Evolutionary conservation across 2,888 invertebrate species (phyloP), one percentile per base, ranked within the genome.

Genomic region (Drosophila formosana): DNA sequence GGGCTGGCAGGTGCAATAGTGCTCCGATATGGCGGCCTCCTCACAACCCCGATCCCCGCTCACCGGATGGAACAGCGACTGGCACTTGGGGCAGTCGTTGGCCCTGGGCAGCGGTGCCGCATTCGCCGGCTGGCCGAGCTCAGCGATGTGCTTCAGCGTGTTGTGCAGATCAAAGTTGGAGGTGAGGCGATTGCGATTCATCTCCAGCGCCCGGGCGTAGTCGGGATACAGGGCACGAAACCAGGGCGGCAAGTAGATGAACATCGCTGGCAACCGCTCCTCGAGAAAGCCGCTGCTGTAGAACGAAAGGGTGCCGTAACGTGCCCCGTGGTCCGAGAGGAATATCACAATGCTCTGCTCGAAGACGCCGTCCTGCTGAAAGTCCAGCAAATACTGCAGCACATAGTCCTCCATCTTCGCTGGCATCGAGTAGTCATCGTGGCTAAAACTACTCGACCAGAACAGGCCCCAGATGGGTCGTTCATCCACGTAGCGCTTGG

Each of bases 391-490:
- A 77, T 95, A 95, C 39, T 93, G 90, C 52, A 94, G 91, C 25
- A 95, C 89, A 94, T 94, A 93, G 6, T 89, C 90, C 79, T 96
- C 96, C 92, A 95, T 94, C 32, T 94, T 93, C 13, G 95, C 93
- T 0, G 95, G 94, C 3, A 94, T 93, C 80, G 94, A 95, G 46
- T 95, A 92, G 60, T 93, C 93, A 72, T 95, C 94, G 86, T 96
- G 96, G 78, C 95, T 96, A 69, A 95, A 95, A 18, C 95, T 94
- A 82, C 95, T 96, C 77, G 95, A 94, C 96, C 96, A 96, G 87
- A 96, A 96, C 3, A 96, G 92, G 0, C 95, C 95, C 84, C 96
- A 96, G 85, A 94, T 95, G 0, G 95, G 94, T 3, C 66, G 69
- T 8, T 93, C 92, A n/a, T 93, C 91, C 67, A 93, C 92, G 73